phyloP scores from a whole-genome alignment of 2,113 vertebrate genomes.

The Megaceryle torquata region DNA sequence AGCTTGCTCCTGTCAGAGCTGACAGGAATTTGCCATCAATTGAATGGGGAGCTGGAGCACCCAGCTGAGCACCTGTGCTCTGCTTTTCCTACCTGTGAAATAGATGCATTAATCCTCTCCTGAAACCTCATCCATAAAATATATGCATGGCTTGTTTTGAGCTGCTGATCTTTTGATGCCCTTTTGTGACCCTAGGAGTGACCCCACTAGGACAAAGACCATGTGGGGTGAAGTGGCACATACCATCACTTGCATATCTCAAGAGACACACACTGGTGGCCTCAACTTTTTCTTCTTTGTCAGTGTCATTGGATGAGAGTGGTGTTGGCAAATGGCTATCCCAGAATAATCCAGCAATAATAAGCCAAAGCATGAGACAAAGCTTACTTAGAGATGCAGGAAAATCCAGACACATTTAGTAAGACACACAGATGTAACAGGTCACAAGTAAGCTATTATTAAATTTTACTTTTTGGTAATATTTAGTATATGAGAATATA shows the following conservation, averaged over 20 bases:
- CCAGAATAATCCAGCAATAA: background rate
- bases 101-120: background rate
- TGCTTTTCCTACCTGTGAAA: background rate
- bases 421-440: background rate
- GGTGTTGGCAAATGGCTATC: background rate
- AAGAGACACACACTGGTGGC: background rate
- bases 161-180: background rate
- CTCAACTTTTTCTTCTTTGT: constrained; percentile 5
- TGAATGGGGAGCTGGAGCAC: background rate
- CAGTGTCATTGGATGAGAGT: background rate
- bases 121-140: background rate
- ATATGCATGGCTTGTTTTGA: background rate
- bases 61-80: background rate
- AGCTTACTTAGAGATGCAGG: background rate
- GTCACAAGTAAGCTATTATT: background rate
- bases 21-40: background rate
- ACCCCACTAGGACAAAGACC: background rate
- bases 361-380: background rate
- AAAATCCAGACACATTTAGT: background rate
- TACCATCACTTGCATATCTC: background rate
- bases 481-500: background rate
- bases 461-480: background rate
- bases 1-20: background rate
- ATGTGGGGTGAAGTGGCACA: background rate
- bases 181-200: background rate